Base-by-base conservation (phyloP, 2,113 vertebrate genomes). In the Orycteropus afer region DNA sequence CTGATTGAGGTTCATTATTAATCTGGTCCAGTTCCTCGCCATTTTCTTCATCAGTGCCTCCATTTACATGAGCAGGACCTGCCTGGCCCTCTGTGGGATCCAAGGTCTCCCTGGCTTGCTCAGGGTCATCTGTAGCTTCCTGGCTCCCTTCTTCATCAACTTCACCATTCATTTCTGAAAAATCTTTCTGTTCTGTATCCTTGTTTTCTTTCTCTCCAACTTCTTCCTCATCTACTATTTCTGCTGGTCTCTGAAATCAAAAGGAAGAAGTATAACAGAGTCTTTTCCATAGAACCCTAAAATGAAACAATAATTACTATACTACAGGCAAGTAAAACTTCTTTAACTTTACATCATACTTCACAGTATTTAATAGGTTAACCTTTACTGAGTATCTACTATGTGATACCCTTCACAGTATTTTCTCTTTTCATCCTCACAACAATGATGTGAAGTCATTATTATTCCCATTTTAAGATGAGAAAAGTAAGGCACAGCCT, bases 191-290 rank as follows among this genome's bases (percentile, higher is more conserved):
- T 49, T 97, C 94, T 47, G 71, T 91, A 17, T 97, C 97, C 85
- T 92, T 95, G 80, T 91, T 76, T 93, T 97, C 97, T 86, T 97
- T 96, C 92, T 97, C 98, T 73, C 85, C 88, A 23, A 98, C 97
- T 97, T 98, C 98, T 97, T 99, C 98, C 92, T 99, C 98, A 22
- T 98, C 98, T 27, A 99, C 98, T 89, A 97, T 99, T 98, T 99
- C 98, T 96, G 98, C 98, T 85, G 98, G 98, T 47, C 97, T 98
- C 98, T 99, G 94, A 7, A 13, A 47, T 51, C 29, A 63, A 82
- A 67, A 86, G 9, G 3, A 57, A 77, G 42, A 69, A 63, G 29
- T 5, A 2, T 20, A 51, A 71, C n/a, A 47, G 67, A 73, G 25
- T 20, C 34, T 77, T 69, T 71, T n/a, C 57, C 55, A 49, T 1